Evolutionary conservation across 2,888 invertebrate genomes (phyloP), one percentile per base, ranked within the genome.

Genomic region (Pyrgus malvae): DNA sequence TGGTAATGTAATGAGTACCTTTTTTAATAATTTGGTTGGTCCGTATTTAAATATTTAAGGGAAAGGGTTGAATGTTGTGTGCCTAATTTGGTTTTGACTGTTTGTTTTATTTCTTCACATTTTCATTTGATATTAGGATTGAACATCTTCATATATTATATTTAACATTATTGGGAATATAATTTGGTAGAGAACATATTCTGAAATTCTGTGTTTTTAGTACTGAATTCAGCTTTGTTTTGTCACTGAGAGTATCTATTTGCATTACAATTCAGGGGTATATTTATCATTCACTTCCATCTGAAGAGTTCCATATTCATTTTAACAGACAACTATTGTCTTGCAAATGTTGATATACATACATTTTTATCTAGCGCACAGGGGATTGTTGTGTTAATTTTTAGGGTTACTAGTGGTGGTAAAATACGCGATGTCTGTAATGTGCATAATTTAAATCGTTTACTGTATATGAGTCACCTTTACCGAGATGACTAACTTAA

Each of bases 401-500:
- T 23, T 21, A 17, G 37, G 25, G 35, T 38, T 27, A 31, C 27
- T 48, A 23, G 19, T 29, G 29, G 25, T 9, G 6, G 21, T 19
- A 21, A 21, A 25, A 40, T 14, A 21, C 41, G 23, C 31, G 19
- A 16, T 41, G 49, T 53, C 38, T 38, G 8, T 21, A 45, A 38
- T 17, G 29, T 38, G 51, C 49, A 64, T 56, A 40, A 60, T 61
- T 62, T 56, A 50, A 57, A 56, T 65, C 68, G 79, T 79, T 72
- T 71, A 67, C 64, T 57, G 51, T 58, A n/a, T 61, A 63, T 87
- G 83, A 85, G 79, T 87, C 86, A 85, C 74, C 66, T 56, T 68
- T 63, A 64, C 62, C 67, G 67, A 75, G 78, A 81, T 84, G 84
- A 87, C 83, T 85, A 83, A 84, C 75, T 78, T 80, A 78, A 81